Evolutionary conservation across 2,888 invertebrate species (phyloP).

Genomic region (Dexiosoma caninum): DNA sequence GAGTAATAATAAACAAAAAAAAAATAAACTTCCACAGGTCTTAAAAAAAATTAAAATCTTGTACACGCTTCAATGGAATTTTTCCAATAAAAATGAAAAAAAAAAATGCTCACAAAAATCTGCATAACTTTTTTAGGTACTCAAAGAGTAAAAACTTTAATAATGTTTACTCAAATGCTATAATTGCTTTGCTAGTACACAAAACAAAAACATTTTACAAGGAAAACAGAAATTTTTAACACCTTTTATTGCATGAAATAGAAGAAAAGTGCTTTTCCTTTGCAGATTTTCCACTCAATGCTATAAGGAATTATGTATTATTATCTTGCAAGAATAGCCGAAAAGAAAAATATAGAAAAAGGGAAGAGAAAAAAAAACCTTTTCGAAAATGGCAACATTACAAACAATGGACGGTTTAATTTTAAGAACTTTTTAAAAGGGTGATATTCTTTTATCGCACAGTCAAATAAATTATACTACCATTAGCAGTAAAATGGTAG

Average conservation of each 20-base stretch:
- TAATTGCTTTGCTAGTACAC: not conserved
- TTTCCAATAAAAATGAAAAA: not conserved
- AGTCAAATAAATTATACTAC: no score
- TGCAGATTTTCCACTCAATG: slow-evolving; percentile 8
- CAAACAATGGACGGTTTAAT: slow-evolving; percentile 32
- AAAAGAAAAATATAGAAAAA: not conserved
- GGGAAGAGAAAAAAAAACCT: not conserved
- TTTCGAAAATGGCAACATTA: slow-evolving; percentile 29
- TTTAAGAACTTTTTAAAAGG: slow-evolving; percentile 29
- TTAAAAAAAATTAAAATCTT: no score
- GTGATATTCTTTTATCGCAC: slow-evolving; percentile 1
- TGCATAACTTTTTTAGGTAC: not conserved
- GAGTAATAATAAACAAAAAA: no score
- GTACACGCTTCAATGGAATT: no score
- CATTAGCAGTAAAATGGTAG: no score
- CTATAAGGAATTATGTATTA: slow-evolving; percentile 38
- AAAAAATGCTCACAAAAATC: not conserved
- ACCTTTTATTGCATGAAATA: not conserved
- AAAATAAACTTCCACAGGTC: no score
- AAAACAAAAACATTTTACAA: not conserved
- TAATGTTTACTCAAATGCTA: slow-evolving; percentile 9
- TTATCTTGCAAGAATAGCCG: slow-evolving; percentile 19
- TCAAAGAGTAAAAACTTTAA: not conserved
- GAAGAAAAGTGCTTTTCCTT: slow-evolving; percentile 11
- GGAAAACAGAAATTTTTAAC: not conserved